Base-by-base conservation (phyloP, 2,113 vertebrate genomes). In the Heterotis niloticus region DNA sequence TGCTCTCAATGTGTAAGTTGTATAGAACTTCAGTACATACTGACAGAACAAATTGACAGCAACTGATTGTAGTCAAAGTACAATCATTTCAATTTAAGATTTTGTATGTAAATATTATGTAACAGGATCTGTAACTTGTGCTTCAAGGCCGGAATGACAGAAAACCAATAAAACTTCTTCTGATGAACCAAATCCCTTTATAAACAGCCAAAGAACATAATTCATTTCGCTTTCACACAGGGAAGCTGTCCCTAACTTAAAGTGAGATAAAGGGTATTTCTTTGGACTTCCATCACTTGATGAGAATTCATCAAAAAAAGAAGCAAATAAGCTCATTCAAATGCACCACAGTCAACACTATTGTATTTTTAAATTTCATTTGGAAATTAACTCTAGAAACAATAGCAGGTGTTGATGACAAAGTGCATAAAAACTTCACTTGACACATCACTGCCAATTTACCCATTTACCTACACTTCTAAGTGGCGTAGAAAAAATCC, bases 351-450 rank as follows among this genome's bases (percentile, higher is more conserved):
- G 64, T 10, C 64, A 65, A 1, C 1, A 17, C 34, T n/a, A n/a
- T 44, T 44, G 34, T 84, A 83, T 84, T 88, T 86, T 24, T 78
- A 75, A 81, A 86, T 77, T 89, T 88, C 85, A 84, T 56, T 74
- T 77, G 67, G 83, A 79, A 71, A 80, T 81, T 84, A 78, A 90
- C 87, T 34, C 1, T 44, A 69, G 14, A 69, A 51, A 16, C 29
- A 16, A 12, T 10, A 65, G 5, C 64, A 2, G 64, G 18, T 65
- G 64, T n/a, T 10, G 64, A n/a, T 52, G 67, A 14, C 20, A 5
- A 13, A 20, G 11, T 17, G 26, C 52, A 5, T 7, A 17, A 66
- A 75, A 76, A 76, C 28, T 76, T 67, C 14, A 69, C 14, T 14
- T 52, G 52, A 76, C 28, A 51, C 69, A 80, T 68, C 54, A n/a